Base-by-base conservation (phyloP, 2,888 invertebrate species). In the Lasioglossum malachurum region DNA sequence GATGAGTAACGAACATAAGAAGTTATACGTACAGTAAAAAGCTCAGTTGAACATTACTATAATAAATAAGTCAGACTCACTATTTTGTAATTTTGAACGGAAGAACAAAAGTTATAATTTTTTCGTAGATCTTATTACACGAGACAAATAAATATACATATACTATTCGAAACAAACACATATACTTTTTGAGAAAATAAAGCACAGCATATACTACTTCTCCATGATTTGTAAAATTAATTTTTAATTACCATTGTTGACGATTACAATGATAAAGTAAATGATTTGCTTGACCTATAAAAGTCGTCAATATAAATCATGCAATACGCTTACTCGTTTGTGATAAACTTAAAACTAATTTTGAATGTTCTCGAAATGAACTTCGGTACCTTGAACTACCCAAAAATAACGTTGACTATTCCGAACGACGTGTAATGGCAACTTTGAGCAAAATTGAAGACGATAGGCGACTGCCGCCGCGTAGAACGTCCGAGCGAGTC, bases 401-500 rank as follows among this genome's bases (percentile, higher is more conserved):
- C 4, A 60, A 27, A 60, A 60, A 27, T 60, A 60, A 60, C 14
- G 10, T n/a, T 4, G n/a, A 14, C 35, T 67, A 67, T 19, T 35
- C 35, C 31, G 23, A 69, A 69, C 38, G 10, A 23, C 19, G 23
- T 23, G n/a, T 27, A 27, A 27, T 14, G 60, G 5, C 16, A 31
- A 64, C 35, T 67, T 35, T 35, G 31, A 7, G 5, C 31, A 31
- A 10, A 44, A 80, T 77, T 77, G 27, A 38, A 31, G 31, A 71
- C 16, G 38, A 67, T 16, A 60, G 27, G 14, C 60, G 14, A 27
- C 27, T 5, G 4, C 27, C 41, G 38, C 27, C 16, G 46, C 35
- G 23, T 44, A 71, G 60, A 64, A 41, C 41, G 78, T 60, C 27
- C 67, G 44, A 64, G 75, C 78, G 69, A 81, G 72, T 80, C 77